Base-by-base conservation (phyloP, 2,797 vertebrate genomes). In the Lagothrix lagotricha region DNA sequence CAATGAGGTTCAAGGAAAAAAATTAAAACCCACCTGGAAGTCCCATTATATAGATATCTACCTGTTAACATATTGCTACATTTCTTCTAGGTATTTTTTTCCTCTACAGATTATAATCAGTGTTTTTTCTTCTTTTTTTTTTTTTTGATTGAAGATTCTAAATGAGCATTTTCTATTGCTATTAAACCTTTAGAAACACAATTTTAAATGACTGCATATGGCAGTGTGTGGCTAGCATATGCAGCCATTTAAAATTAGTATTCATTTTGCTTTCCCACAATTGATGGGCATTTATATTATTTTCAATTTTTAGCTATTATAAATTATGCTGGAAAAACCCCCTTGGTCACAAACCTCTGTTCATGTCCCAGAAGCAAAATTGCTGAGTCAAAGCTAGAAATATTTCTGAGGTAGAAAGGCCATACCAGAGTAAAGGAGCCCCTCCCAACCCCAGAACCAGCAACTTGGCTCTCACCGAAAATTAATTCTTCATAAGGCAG, bases 301-400 rank as follows among this genome's bases (percentile, higher is more conserved):
- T 92, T 85, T 95, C 70, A 92, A 33, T 79, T 93, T 97, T 92
- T 73, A 96, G 28, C 54, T 81, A 13, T 92, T 76, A 81, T 57
- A 92, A 93, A 94, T 81, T 93, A 87, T 82, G 39, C 20, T 88
- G 44, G 36, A 91, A 88, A 92, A 88, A 5, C 15, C 13, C 36
- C 64, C 57, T 52, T 67, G 86, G 67, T 85, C 88, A 82, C 28
- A 92, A 79, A 87, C 57, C 41, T 94, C 39, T 61, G 48, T 52
- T 90, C 64, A 39, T 48, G 28, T 80, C n/a, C 41, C 82, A 57
- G n/a, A 77, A 77, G 57, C 77, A 95, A 96, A 96, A 76, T 54
- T 84, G 89, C 83, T n/a, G 12, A 95, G 89, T 89, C 89, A 95
- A 94, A 77, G 75, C 46, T 89, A 22, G 79, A n/a, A 64, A 7